Evolutionary conservation across 2,113 vertebrate species (phyloP).

Genomic region (Cavia aperea): DNA sequence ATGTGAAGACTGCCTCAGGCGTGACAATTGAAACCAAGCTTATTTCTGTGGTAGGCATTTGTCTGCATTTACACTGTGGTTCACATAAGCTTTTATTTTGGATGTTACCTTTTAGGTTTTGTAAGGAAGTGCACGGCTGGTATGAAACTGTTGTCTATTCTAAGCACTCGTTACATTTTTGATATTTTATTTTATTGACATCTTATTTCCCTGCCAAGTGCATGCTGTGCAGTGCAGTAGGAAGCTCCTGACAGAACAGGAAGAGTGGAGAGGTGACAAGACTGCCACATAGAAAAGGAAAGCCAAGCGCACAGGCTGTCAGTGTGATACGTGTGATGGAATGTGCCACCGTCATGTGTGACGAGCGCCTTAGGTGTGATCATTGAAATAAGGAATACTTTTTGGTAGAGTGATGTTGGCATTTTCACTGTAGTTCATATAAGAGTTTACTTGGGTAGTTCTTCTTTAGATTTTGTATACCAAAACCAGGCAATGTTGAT

Average conservation of each 20-base stretch:
- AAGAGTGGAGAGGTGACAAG: neutral
- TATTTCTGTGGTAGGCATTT: neutral
- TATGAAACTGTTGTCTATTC: neutral
- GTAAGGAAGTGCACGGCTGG: neutral
- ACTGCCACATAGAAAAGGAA: neutral
- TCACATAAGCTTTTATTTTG: neutral
- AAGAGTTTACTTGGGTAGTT: no score
- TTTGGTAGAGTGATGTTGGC: no score
- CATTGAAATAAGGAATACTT: no score
- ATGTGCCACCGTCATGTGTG: no score
- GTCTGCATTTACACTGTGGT: neutral
- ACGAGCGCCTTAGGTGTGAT: no score
- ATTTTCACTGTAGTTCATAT: no score
- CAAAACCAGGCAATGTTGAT: no score
- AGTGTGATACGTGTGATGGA: neutral
- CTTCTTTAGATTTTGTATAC: no score
- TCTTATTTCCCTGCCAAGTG: neutral
- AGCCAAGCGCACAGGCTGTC: neutral
- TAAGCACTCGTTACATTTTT: neutral
- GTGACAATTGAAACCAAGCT: neutral
- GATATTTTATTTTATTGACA: neutral
- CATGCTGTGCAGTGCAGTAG: neutral
- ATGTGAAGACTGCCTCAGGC: neutral
- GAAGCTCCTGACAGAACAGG: neutral
- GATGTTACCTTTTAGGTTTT: neutral